A percentile compares a stretch with the other conserved stretches of the same genome.
These are phyloP conservation scores for Alligator mississippiensis DNA, from an alignment of 2,113 vertebrate species.

Conservation along the genomic window DNA sequence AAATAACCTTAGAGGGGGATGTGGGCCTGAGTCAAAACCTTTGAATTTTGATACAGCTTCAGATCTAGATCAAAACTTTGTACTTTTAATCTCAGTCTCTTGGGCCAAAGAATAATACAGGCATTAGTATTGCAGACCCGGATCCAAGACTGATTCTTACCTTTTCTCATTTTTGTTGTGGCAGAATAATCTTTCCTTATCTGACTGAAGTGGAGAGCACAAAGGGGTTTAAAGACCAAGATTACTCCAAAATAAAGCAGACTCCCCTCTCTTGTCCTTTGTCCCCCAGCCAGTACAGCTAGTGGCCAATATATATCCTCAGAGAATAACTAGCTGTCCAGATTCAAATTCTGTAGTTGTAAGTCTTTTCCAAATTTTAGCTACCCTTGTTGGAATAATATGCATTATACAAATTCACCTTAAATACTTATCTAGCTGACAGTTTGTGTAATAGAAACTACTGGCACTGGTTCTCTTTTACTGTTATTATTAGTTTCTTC, in stretches of 20 bases:
- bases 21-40: neutral
- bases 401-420: neutral
- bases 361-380: neutral
- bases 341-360: neutral
- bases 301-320: neutral
- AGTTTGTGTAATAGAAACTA: neutral
- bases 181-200: neutral
- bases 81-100: neutral
- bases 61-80: neutral
- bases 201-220: slow-evolving; percentile 1
- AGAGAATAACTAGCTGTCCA: neutral
- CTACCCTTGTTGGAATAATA: rapidly evolving
- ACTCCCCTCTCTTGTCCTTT: neutral
- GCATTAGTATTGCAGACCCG: too few species aligned
- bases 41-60: neutral
- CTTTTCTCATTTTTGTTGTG: neutral
- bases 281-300: neutral
- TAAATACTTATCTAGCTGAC: neutral
- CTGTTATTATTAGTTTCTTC: neutral
- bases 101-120: neutral
- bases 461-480: neutral
- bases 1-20: neutral
- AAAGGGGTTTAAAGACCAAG: neutral
- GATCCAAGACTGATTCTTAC: neutral
- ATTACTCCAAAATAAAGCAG: neutral